A percentile compares a stretch with the other conserved stretches of the same genome.
Conservation (phyloP, 1,140 invertebrate species). For the Diabrotica virgifera region DNA sequence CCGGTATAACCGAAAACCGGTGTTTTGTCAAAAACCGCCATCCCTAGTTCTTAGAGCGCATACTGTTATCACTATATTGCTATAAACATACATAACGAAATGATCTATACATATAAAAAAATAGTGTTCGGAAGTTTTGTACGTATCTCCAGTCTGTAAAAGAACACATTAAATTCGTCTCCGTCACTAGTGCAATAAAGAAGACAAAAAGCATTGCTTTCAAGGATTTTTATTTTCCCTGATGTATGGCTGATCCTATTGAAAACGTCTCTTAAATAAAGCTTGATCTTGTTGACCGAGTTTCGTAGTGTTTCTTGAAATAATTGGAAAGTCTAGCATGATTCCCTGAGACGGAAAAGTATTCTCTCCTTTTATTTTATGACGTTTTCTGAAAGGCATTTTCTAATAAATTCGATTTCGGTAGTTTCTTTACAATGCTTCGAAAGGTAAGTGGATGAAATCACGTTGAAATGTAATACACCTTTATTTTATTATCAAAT, state of each 20-base stretch:
- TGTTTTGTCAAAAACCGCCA: too few relatives aligned
- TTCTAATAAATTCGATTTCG: constrained; percentile 3
- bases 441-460: neutral
- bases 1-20: too few relatives aligned
- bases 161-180: too few relatives aligned
- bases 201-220: neutral
- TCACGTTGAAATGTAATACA: neutral
- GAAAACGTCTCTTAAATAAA: constrained; percentile 3
- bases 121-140: too few relatives aligned
- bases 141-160: too few relatives aligned
- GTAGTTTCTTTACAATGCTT: neutral
- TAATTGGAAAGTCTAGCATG: constrained; percentile 2
- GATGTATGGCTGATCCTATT: constrained; percentile 2
- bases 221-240: neutral
- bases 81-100: too few relatives aligned
- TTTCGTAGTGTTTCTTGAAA: constrained; percentile 2
- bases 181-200: neutral
- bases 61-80: too few relatives aligned
- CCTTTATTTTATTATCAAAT: too few relatives aligned
- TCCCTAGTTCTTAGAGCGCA: too few relatives aligned
- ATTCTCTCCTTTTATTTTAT: neutral
- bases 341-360: neutral
- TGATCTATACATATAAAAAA: too few relatives aligned
- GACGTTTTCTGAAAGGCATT: neutral
- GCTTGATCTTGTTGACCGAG: constrained; percentile 1